These are phyloP conservation scores for Lacerta viridis DNA, from an alignment of 2,797 vertebrate species.

Conservation along the genomic window DNA sequence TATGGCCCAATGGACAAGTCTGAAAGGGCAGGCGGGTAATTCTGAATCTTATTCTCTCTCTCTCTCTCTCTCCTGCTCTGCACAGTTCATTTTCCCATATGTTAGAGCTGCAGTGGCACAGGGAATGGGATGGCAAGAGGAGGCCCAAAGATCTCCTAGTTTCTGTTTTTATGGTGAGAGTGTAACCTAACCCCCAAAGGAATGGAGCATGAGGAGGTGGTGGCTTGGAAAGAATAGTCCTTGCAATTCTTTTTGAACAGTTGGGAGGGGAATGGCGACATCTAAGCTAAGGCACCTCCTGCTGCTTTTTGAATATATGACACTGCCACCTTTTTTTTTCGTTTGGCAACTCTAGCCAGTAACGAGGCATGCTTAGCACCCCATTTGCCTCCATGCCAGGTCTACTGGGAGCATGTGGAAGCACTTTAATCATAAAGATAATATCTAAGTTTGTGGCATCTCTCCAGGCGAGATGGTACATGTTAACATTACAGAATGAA, in stretches of 20 bases:
- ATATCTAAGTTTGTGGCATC: neutral
- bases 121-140: neutral
- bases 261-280: too few relatives aligned
- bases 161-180: neutral
- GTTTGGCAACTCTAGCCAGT: neutral
- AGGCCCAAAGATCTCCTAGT: too few relatives aligned
- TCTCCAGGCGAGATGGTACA: neutral
- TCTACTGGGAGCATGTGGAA: neutral
- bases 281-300: neutral
- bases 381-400: neutral
- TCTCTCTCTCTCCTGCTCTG: neutral
- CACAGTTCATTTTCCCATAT: neutral
- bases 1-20: neutral
- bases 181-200: neutral
- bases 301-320: neutral
- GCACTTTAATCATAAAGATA: neutral
- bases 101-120: neutral
- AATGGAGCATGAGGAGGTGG: too few relatives aligned
- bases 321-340: neutral
- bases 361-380: neutral
- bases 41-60: neutral
- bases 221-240: neutral
- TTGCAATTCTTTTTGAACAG: neutral
- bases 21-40: neutral
- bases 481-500: neutral